Evolutionary conservation across 2,888 invertebrate genomes (phyloP), one percentile per base, ranked within the genome.

Genomic region (Chrysina gloriosa): DNA sequence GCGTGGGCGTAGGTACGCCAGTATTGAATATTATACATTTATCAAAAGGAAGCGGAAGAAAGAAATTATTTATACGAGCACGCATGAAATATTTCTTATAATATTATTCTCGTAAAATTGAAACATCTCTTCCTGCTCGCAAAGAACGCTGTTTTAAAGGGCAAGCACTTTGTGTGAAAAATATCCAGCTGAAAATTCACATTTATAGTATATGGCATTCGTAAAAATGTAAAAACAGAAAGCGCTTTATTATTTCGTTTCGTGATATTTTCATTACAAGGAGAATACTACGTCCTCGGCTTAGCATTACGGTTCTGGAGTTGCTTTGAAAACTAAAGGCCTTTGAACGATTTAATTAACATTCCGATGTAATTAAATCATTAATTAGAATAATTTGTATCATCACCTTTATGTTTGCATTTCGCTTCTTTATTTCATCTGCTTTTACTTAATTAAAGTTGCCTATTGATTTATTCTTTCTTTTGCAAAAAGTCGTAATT

Each of bases 221-320:
- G 27, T 50, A 50, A 50, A 50, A 50, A 50, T 29, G 50, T 50
- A 29, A 16, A 50, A 27, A 50, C 50, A 50, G 27, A 50, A 50
- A 50, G 29, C 27, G 50, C 50, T 50, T 50, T 50, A 50, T 50
- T 50, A 50, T 50, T 50, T 50, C 50, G 25, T 50, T 50, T 50
- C 50, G 50, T 29, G 50, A 50, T 50, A 50, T 50, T 27, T 29
- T 27, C 50, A 27, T 29, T 50, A 29, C 14, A 29, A 27, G 50
- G 11, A 29, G 27, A 27, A 50, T 29, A 21, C 27, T 7, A 6
- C 14, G 6, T 14, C 11, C 29, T 29, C 27, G 16, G 9, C 29
- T 50, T 14, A 27, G 6, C 14, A 29, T 50, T 29, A 6, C 29
- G 7, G 6, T 21, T 5, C 7, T 29, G 14, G 11, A 16, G 27